Percentiles rank a stretch among this genome's conserved stretches.
Evolutionary conservation across 2,888 invertebrate species (phyloP).

Genomic region (Drosophila flavopinicola): DNA sequence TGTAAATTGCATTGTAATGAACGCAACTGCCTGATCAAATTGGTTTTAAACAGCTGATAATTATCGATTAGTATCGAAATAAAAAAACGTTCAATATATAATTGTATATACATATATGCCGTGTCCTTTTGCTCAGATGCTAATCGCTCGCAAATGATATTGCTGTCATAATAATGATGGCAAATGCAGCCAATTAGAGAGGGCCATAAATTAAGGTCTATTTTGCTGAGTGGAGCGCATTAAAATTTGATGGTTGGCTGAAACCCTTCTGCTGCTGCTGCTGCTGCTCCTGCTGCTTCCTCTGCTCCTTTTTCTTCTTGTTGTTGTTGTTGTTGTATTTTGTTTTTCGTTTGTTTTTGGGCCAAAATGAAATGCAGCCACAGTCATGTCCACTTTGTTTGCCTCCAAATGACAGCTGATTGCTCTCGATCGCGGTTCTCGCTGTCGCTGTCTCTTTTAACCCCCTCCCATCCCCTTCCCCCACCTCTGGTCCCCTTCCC

Average conservation of each 20-base stretch:
- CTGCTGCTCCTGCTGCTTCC: neutral
- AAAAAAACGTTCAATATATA: neutral
- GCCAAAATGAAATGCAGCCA: slow-evolving; percentile 51
- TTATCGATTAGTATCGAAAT: neutral
- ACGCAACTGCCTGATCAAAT: too few relatives aligned
- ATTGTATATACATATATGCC: slow-evolving; percentile 7
- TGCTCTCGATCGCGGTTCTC: slow-evolving; percentile 53
- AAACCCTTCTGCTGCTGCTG: slow-evolving; percentile 40
- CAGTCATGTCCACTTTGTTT: slow-evolving; percentile 79
- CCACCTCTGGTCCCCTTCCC: too few relatives aligned
- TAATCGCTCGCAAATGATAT: slow-evolving; percentile 45
- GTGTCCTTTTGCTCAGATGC: slow-evolving; percentile 32
- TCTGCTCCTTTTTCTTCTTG: neutral
- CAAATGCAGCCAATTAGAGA: slow-evolving; percentile 38
- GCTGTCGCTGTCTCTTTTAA: neutral
- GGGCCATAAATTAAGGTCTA: slow-evolving; percentile 26
- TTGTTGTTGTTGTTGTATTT: neutral
- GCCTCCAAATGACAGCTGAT: slow-evolving; percentile 79
- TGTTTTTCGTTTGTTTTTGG: slow-evolving; percentile 12
- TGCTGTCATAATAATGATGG: slow-evolving; percentile 45
- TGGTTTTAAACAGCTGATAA: neutral
- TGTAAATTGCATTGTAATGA: too few relatives aligned
- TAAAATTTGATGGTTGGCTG: slow-evolving; percentile 46
- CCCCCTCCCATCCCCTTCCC: neutral
- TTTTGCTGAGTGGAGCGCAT: slow-evolving; percentile 52